Base-by-base conservation (phyloP, 1,140 invertebrate species). In the Drosophila pruinosa region DNA sequence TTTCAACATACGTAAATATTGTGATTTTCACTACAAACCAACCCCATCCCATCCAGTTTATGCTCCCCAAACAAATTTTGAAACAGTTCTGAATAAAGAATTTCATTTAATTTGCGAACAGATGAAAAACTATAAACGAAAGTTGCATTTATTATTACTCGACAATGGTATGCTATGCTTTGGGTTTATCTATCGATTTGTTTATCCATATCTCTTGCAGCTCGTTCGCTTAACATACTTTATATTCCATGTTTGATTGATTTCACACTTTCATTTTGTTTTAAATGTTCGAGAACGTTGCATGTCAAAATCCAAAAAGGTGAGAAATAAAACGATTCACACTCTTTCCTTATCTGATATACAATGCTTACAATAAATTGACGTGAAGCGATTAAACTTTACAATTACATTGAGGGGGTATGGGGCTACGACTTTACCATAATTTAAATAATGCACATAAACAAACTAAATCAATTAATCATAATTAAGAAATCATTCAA, bases 311-410 rank as follows among this genome's bases (percentile, higher is more conserved):
- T 14, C 8, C 41, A 26, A 15, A 48, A 22, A 47, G 7, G 31
- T n/a, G 34, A 41, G 14, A 14, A 24, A 34, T 10, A 26, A 21
- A 48, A 48, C 2, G 36, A 43, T 45, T 63, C 47, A 10, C 12
- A 5, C 7, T 17, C 24, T 50, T 34, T 31, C 31, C n/a, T 48
- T 62, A 19, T 8, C 10, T 36, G 31, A 53, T 52, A 72, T n/a
- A n/a, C n/a, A n/a, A n/a, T 56, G 72, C 41, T 75, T 72, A 75
- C 72, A 75, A 72, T 54, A 28, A 75, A 57, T 56, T 61, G 56
- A 75, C 56, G 59, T 26, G 36, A 54, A 56, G 59, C 34, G 22
- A 61, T 57, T 17, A 41, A 54, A 57, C 52, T 67, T 36, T 48
- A 39, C 56, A 67, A 67, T 61, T 31, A 72, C 67, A 72, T 67